These are phyloP conservation scores for Mongoloraphidia duomilia DNA, from an alignment of 2,888 invertebrate genomes.

Conservation along the genomic window DNA sequence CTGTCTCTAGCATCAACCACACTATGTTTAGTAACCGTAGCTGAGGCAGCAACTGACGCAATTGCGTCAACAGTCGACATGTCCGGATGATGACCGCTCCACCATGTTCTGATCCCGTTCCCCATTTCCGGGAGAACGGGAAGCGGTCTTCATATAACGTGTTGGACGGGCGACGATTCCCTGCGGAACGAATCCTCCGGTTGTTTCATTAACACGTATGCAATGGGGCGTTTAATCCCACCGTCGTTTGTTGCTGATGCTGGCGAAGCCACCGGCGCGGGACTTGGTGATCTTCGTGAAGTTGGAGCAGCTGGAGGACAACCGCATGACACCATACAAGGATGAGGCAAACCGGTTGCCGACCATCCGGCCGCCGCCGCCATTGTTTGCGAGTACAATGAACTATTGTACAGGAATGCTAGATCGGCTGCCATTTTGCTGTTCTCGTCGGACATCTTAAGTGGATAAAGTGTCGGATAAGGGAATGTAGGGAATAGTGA, in stretches of 20 bases:
- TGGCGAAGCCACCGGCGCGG: constrained; percentile 17
- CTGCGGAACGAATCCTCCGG: constrained; percentile 31
- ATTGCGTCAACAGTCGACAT: too few species aligned
- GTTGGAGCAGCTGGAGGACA: constrained; percentile 26
- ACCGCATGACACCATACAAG: constrained; percentile 34
- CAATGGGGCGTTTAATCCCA: constrained; percentile 35
- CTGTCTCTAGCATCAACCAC: too few species aligned
- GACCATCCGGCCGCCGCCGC: constrained; percentile 26
- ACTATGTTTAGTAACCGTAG: too few species aligned
- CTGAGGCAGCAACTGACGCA: too few species aligned
- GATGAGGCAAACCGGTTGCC: constrained; percentile 25
- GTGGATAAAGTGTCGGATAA: constrained; percentile 50
- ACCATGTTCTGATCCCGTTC: constrained; percentile 23
- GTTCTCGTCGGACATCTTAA: constrained; percentile 40
- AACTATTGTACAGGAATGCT: constrained; percentile 46
- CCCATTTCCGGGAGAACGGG: constrained; percentile 63
- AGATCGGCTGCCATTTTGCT: constrained; percentile 51
- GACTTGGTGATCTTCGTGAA: constrained; percentile 24
- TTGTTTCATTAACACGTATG: constrained; percentile 50
- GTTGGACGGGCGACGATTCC: constrained; percentile 37
- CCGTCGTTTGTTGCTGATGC: neutral
- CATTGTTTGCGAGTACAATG: constrained; percentile 36
- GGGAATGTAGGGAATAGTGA: constrained; percentile 56
- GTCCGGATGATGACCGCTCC: neutral
- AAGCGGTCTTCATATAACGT: constrained; percentile 75